Base-by-base conservation (phyloP, 2,113 vertebrate genomes). In the Axis porcinus region DNA sequence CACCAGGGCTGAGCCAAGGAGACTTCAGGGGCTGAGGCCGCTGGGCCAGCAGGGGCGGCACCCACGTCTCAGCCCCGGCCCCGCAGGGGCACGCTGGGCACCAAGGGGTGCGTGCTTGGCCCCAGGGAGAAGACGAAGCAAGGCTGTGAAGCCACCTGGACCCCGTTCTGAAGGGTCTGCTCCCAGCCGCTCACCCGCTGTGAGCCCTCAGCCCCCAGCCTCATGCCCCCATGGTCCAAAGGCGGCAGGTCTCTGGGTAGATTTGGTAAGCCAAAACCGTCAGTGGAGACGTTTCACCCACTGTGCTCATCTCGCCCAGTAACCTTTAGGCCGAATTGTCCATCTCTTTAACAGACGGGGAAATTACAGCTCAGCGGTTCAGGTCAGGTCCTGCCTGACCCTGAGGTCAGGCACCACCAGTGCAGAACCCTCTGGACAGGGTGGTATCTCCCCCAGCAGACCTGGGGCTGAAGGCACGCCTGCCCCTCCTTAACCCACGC, bases 51-150 rank as follows among this genome's bases (percentile, higher is more conserved):
- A 33, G 17, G 43, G 57, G 58, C 14, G 1, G 23, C 58, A 17
- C 33, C 74, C 1, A 1, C 78, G 36, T 64, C 19, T 36, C 7
- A 7, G 4, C 25, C 62, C 15, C 43, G 33, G n/a, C 55, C 21
- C 0, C 2, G 1, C 5, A 0, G 43, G 30, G 21, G 9, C 17
- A 6, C 14, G 8, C 30, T n/a, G 19, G 9, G 5, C 83, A 5
- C 21, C n/a, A 0, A 6, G 47, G 47, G 76, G 33, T 7, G 12
- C 7, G 9, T 11, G 33, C 13, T 1, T 10, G 36, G 47, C 40
- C 45, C 23, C 7, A 11, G 47, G 33, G 30, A 78, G 79, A 64
- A 30, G 33, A 25, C 7, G 14, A 36, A 27, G 30, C 23, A 0
- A 21, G 86, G 62, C 50, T 45, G 25, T 52, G n/a, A 9, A 19